Evolutionary conservation across 1,140 invertebrate species (phyloP).

Genomic region (Panulirus ornatus): DNA sequence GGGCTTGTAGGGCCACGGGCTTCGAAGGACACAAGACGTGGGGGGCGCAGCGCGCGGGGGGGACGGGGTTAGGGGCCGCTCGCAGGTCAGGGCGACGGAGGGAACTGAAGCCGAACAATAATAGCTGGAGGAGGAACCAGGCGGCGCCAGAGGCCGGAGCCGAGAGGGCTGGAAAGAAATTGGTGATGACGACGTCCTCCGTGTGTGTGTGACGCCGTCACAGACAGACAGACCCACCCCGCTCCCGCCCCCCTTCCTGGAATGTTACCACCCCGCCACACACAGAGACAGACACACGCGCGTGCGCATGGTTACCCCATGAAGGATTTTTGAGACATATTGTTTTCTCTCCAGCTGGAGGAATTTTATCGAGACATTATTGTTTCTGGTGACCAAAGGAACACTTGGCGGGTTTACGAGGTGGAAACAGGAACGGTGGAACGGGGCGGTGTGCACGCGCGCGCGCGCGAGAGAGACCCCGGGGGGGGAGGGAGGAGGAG

Average conservation of each 20-base stretch:
- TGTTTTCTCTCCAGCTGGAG: background rate
- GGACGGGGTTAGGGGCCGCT: background rate
- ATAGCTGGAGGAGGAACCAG: background rate
- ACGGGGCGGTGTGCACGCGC: no score
- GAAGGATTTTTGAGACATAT: background rate
- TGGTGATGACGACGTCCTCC: background rate
- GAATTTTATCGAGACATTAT: background rate
- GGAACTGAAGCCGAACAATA: no score
- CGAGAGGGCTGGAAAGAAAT: background rate
- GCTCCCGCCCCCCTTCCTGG: background rate
- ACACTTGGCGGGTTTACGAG: background rate
- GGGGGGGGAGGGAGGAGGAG: no score
- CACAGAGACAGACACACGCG: background rate
- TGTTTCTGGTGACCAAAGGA: background rate
- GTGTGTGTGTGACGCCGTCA: background rate
- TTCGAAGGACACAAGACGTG: no score
- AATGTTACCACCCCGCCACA: background rate
- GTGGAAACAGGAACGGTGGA: no score
- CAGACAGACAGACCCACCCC: background rate
- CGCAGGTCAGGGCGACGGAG: background rate
- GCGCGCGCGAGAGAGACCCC: no score
- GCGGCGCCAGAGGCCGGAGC: background rate
- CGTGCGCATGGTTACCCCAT: slow-evolving; percentile 4
- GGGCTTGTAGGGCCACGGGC: no score
- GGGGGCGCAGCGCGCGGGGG: no score